Percentiles rank a stretch among this genome's conserved stretches.
These are phyloP conservation scores for Argentina silus DNA, from an alignment of 2,797 vertebrate species.

Conservation along the genomic window DNA sequence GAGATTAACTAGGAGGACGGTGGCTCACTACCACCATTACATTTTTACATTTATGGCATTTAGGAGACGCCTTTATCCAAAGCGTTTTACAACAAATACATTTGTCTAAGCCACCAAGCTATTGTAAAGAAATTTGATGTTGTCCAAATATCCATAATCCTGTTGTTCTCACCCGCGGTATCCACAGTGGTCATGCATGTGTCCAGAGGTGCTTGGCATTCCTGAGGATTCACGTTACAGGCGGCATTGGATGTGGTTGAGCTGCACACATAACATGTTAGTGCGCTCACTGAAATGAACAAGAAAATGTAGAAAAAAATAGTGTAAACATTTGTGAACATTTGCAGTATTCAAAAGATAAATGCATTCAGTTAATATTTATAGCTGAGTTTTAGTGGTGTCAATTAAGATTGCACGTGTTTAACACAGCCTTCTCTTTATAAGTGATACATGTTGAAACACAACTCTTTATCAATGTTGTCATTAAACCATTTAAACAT, in stretches of 20 bases:
- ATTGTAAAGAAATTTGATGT: too few relatives aligned
- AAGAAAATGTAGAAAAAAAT: not conserved
- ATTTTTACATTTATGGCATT: too few relatives aligned
- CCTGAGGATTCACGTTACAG: slow-evolving; percentile 60
- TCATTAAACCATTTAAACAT: slow-evolving; percentile 14
- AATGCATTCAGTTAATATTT: not conserved
- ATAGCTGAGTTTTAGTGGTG: not conserved
- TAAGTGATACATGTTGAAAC: too few relatives aligned
- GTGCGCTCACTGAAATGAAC: not conserved
- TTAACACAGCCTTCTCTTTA: not conserved
- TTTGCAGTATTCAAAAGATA: not conserved
- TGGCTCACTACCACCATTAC: not conserved
- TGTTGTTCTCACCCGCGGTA: slow-evolving; percentile 55
- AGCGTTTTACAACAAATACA: too few relatives aligned
- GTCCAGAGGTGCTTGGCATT: slow-evolving; percentile 57
- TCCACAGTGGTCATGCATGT: slow-evolving; percentile 72
- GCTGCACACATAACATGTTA: slow-evolving; percentile 48
- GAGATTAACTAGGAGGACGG: not conserved
- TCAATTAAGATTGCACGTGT: not conserved
- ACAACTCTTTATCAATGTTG: too few relatives aligned
- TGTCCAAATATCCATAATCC: too few relatives aligned
- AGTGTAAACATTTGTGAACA: not conserved
- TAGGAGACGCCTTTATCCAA: too few relatives aligned
- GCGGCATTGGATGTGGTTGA: slow-evolving; percentile 50
- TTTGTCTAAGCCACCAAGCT: not conserved